These are phyloP conservation scores for Drosophila prosaltans DNA, from an alignment of 1,140 invertebrate genomes.

Conservation along the genomic window DNA sequence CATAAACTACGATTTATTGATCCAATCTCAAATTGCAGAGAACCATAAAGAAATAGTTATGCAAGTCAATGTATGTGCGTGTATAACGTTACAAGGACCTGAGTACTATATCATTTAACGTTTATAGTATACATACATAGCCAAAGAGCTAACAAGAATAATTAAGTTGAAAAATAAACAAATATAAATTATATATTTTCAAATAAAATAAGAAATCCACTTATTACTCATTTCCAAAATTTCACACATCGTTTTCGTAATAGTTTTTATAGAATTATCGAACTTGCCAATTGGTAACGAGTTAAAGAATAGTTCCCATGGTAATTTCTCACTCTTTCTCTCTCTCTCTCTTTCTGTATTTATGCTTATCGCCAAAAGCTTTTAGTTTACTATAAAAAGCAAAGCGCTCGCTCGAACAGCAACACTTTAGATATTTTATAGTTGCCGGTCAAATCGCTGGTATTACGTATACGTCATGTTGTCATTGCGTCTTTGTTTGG, in stretches of 20 bases:
- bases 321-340: neutral
- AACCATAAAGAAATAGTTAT: too few relatives aligned
- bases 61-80: too few relatives aligned
- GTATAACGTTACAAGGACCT: too few relatives aligned
- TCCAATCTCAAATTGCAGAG: too few relatives aligned
- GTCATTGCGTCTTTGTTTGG: neutral
- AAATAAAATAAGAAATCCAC: too few relatives aligned
- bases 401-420: neutral
- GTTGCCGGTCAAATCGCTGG: conserved; percentile 36
- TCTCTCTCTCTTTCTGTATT: neutral
- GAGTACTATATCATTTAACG: too few relatives aligned
- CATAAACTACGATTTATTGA: too few relatives aligned
- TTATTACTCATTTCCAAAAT: neutral
- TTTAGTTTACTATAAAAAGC: conserved; percentile 38
- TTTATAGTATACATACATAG: too few relatives aligned
- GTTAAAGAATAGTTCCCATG: neutral
- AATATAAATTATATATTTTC: too few relatives aligned
- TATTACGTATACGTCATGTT: conserved; percentile 48
- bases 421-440: conserved; percentile 12
- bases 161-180: too few relatives aligned
- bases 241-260: neutral
- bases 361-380: conserved; percentile 48
- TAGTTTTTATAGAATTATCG: neutral
- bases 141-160: too few relatives aligned
- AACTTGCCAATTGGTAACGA: conserved; percentile 9